phyloP scores from a whole-genome alignment of 2,797 vertebrate genomes.

The Schizopygopsis malacanthus region DNA sequence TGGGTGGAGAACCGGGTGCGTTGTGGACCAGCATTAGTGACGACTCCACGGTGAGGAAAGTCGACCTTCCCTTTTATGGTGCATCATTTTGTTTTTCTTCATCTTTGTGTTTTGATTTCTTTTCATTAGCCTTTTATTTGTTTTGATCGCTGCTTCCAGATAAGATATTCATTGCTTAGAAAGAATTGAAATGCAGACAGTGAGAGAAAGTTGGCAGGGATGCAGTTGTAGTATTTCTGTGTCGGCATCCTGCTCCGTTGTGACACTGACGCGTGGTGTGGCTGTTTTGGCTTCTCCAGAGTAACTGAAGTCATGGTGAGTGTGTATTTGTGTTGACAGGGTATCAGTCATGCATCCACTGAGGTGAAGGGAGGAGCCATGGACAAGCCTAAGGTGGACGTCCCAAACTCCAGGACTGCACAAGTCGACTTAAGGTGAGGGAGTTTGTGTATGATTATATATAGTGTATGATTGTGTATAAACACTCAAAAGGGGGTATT shows the following conservation, averaged over 20 bases:
- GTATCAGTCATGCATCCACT: constrained; percentile 64
- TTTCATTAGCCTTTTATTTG: neutral
- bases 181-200: neutral
- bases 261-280: neutral
- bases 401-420: constrained; percentile 64
- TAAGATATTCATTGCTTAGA: neutral
- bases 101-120: constrained; percentile 33
- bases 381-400: constrained; percentile 61
- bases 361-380: constrained; percentile 57
- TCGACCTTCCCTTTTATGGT: constrained; percentile 34
- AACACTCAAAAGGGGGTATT: neutral
- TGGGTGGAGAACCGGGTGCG: constrained; percentile 9
- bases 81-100: neutral
- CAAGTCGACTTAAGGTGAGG: constrained; percentile 68
- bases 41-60: constrained; percentile 60
- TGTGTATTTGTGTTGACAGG: constrained; percentile 65
- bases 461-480: constrained; percentile 21
- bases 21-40: constrained; percentile 41
- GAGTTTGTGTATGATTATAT: constrained; percentile 2
- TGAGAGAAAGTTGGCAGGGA: neutral
- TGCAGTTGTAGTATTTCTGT: neutral
- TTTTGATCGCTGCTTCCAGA: neutral
- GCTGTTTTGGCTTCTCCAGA: neutral
- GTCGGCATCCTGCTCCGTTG: neutral
- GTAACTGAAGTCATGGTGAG: neutral